Evolutionary conservation across 2,113 vertebrate genomes (phyloP).

Genomic region (Calonectris borealis): DNA sequence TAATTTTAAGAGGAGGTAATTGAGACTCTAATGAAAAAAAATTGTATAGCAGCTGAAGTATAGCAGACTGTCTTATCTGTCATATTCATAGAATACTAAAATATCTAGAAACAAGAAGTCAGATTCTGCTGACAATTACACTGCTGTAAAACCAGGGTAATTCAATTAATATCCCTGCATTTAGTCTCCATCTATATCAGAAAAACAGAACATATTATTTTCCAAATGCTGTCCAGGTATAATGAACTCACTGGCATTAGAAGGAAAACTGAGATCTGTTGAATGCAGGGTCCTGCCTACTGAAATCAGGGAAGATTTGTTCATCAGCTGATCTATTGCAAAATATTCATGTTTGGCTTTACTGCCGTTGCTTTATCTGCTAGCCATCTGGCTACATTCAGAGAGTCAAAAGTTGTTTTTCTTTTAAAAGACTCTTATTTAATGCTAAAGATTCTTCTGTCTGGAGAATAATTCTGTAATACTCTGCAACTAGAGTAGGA

Average conservation of each 20-base stretch:
- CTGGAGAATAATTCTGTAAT: not conserved
- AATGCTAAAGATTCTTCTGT: not conserved
- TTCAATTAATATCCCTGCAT: not conserved
- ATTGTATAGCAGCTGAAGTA: not conserved
- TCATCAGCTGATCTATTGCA: not conserved
- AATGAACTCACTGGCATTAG: not conserved
- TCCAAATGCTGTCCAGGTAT: not conserved
- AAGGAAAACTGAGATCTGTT: not conserved
- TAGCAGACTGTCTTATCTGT: not conserved
- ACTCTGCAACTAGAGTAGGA: not conserved
- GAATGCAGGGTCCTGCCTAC: not conserved
- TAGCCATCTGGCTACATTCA: not conserved
- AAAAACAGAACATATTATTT: not conserved
- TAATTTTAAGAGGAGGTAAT: slow-evolving; percentile 31
- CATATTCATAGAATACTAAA: not conserved
- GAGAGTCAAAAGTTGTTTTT: not conserved
- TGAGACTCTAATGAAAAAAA: slow-evolving; percentile 6
- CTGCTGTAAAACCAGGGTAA: not conserved
- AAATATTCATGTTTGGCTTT: not conserved
- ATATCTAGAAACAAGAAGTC: not conserved
- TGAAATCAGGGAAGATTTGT: not conserved
- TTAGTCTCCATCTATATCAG: not conserved
- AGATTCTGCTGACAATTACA: not conserved
- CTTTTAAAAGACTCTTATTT: not conserved
- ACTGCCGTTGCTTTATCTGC: not conserved